A percentile compares a stretch with the other conserved stretches of the same genome.
phyloP scores from a whole-genome alignment of 2,797 vertebrate genomes.

The Arnoldichthys spilopterus region DNA sequence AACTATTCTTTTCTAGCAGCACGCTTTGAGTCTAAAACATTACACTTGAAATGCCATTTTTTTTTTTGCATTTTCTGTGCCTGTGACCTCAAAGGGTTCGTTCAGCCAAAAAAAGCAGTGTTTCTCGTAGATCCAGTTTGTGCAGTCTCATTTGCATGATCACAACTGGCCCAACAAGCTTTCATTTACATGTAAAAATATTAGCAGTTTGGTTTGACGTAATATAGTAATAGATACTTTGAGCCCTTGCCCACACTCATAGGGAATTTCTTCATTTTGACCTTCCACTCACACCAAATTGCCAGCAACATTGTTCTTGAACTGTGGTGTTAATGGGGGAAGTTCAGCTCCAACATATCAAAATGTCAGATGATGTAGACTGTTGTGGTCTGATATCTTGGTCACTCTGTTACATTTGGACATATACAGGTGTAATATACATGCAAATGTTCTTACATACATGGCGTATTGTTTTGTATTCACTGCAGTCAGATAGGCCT shows the following conservation, averaged over 20 bases:
- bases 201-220: neutral
- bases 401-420: no score
- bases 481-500: no score
- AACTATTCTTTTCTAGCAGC: slow-evolving; percentile 3
- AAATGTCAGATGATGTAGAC: no score
- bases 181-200: neutral
- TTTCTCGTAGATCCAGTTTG: neutral
- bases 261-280: neutral
- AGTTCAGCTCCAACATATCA: no score
- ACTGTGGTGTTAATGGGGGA: neutral
- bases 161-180: neutral
- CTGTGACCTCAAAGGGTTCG: neutral
- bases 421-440: no score
- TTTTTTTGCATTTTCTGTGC: neutral
- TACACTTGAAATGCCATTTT: neutral
- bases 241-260: neutral
- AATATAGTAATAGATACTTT: neutral
- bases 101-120: neutral
- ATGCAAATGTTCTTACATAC: no score
- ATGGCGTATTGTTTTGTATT: no score
- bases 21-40: neutral
- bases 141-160: neutral
- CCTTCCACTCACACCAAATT: no score
- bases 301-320: no score
- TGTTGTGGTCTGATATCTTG: no score